Evolutionary conservation across 2,888 invertebrate species (phyloP).

Genomic region (Sphaeridia pumilis): DNA sequence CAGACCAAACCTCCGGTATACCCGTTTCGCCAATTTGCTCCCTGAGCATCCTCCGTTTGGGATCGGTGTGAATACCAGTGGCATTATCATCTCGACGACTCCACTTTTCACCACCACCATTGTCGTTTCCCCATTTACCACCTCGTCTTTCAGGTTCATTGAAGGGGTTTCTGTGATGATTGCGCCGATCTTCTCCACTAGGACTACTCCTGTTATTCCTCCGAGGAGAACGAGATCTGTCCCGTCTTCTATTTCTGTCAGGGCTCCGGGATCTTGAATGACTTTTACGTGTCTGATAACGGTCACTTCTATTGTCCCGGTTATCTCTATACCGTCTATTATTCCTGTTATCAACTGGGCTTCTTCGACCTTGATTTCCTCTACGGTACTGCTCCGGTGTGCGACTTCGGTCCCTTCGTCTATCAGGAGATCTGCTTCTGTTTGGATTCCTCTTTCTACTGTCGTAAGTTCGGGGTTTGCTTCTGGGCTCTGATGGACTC

Average conservation of each 20-base stretch:
- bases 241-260: neutral
- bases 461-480: neutral
- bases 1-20: slow-evolving; percentile 32
- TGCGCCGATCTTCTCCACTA: neutral
- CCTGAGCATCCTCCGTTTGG: slow-evolving; percentile 25
- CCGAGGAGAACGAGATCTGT: neutral
- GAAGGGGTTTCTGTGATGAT: neutral
- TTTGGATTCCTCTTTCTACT: neutral
- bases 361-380: neutral
- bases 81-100: neutral
- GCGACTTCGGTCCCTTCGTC: neutral
- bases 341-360: neutral
- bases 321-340: neutral
- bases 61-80: slow-evolving; percentile 9
- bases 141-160: neutral
- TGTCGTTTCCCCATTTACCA: neutral
- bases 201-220: too few species aligned
- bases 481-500: neutral
- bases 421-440: neutral
- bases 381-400: neutral
- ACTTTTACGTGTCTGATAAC: neutral
- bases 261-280: neutral
- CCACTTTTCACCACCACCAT: neutral
- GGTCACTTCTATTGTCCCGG: neutral
- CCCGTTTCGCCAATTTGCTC: slow-evolving; percentile 32